These are phyloP conservation scores for Marmota flaviventris DNA, from an alignment of 2,113 vertebrate genomes.

Conservation along the genomic window DNA sequence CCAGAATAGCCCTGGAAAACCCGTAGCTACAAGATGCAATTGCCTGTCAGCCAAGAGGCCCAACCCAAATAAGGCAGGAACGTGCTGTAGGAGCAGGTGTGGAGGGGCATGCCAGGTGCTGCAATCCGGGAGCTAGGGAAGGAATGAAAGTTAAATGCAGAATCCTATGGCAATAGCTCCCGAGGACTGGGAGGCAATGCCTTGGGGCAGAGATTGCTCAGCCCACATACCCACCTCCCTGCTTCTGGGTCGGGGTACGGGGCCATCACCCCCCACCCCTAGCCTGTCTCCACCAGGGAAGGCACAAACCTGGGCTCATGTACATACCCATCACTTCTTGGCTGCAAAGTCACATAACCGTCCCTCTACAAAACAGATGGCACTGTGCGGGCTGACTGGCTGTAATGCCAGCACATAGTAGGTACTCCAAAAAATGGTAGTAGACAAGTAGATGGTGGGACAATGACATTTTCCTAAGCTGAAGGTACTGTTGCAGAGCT, in stretches of 20 bases:
- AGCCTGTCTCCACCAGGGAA: background rate
- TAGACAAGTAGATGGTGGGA: background rate
- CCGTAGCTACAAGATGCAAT: background rate
- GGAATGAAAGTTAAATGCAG: background rate
- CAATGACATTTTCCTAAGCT: background rate
- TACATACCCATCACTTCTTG: background rate
- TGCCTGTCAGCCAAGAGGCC: slow-evolving; percentile 3
- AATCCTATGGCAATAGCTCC: background rate
- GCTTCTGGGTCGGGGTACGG: background rate
- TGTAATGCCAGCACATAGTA: background rate
- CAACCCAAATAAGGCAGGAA: background rate
- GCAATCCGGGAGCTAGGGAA: background rate
- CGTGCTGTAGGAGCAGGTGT: background rate
- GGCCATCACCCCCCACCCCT: background rate
- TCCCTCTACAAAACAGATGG: background rate
- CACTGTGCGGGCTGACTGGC: background rate
- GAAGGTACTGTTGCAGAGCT: background rate
- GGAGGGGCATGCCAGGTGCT: background rate
- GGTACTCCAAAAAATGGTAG: background rate
- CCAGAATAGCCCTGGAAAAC: slow-evolving; percentile 68
- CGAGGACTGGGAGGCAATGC: background rate
- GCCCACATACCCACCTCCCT: background rate
- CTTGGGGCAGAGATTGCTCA: background rate
- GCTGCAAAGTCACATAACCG: background rate
- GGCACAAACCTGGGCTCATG: background rate